Conservation (phyloP, 2,888 invertebrate species). For the Dinocampus coccinellae region DNA sequence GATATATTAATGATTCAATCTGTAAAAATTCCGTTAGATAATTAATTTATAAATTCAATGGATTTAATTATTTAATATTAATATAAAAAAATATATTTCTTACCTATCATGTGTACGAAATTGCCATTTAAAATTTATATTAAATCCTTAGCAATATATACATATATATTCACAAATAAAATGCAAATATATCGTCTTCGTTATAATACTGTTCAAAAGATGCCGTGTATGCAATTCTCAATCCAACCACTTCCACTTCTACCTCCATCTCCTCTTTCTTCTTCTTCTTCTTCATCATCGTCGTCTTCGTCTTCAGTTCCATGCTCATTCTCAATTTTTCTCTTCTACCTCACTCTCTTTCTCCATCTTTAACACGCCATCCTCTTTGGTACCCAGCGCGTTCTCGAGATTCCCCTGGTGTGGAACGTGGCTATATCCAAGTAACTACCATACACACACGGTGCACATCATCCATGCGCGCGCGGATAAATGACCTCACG, state of each 20-base stretch:
- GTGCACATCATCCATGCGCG: slow-evolving; percentile 6
- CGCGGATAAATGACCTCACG: slow-evolving; percentile 13
- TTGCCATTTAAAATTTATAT: background rate
- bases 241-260: background rate
- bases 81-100: too few relatives aligned
- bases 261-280: slow-evolving; percentile 5
- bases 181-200: background rate
- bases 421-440: background rate
- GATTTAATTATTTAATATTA: background rate
- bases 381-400: slow-evolving; percentile 17
- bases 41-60: background rate
- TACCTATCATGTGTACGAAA: background rate
- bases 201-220: background rate
- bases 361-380: slow-evolving; percentile 33
- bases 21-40: background rate
- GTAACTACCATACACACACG: slow-evolving; percentile 4
- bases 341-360: slow-evolving; percentile 36
- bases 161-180: background rate
- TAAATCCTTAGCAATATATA: background rate
- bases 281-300: slow-evolving; percentile 16
- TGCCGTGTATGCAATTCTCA: background rate
- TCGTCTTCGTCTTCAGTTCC: slow-evolving; percentile 12
- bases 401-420: slow-evolving; percentile 6
- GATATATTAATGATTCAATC: background rate
- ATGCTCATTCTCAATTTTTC: slow-evolving; percentile 14